Evolutionary conservation across 2,113 vertebrate genomes (phyloP).

Genomic region (Myanophis thanlyinensis): DNA sequence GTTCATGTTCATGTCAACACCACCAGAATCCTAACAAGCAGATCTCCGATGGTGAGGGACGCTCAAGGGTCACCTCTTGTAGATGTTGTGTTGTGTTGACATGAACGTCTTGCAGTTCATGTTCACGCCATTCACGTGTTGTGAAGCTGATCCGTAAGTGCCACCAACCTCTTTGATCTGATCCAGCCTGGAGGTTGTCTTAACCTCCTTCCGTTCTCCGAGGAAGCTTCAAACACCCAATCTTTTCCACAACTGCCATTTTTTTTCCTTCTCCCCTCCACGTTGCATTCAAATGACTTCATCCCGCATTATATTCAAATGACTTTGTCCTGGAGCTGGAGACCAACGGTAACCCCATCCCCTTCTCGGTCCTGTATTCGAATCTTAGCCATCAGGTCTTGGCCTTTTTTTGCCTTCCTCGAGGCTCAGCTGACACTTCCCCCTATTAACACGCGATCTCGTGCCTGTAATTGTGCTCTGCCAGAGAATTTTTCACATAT

Average conservation of each 20-base stretch:
- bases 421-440: slow-evolving; percentile 64
- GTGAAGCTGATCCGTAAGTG: too few relatives aligned
- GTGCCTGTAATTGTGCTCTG: slow-evolving; percentile 69
- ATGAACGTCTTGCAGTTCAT: too few relatives aligned
- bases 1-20: too few relatives aligned
- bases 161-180: too few relatives aligned
- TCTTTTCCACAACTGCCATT: neutral
- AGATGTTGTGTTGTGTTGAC: too few relatives aligned
- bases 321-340: neutral
- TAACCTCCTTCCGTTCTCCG: too few relatives aligned
- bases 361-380: slow-evolving; percentile 38
- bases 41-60: too few relatives aligned
- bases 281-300: fast-evolving
- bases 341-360: neutral
- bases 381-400: neutral
- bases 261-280: fast-evolving
- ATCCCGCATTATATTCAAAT: fast-evolving
- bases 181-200: too few relatives aligned
- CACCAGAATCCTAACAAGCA: too few relatives aligned
- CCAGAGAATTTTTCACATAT: slow-evolving; percentile 68
- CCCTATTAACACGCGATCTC: slow-evolving; percentile 57
- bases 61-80: too few relatives aligned
- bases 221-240: neutral
- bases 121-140: too few relatives aligned
- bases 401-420: slow-evolving; percentile 54